Evolutionary conservation across 2,113 vertebrate genomes (phyloP).

Genomic region (Pleuronectes platessa): DNA sequence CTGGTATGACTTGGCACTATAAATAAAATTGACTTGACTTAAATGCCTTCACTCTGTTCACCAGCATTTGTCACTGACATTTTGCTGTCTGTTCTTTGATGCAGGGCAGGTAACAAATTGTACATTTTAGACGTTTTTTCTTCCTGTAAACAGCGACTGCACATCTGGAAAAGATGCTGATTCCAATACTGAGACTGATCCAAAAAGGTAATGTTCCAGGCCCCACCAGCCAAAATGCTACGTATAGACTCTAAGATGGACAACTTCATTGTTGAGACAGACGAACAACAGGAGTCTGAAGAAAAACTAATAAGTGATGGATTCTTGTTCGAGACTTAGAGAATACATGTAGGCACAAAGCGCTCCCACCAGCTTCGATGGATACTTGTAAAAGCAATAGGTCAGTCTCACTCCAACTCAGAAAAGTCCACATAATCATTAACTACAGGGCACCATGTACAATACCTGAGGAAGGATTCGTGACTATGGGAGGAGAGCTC

Average conservation of each 20-base stretch:
- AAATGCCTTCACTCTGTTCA: neutral
- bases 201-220: neutral
- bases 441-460: constrained; percentile 12
- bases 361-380: constrained; percentile 27
- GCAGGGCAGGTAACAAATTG: neutral
- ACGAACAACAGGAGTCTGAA: neutral
- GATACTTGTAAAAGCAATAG: constrained; percentile 28
- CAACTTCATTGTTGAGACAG: constrained; percentile 1
- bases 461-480: constrained; percentile 31
- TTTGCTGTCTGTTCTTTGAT: neutral
- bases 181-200: too few relatives aligned
- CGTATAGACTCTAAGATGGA: too few relatives aligned
- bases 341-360: constrained; percentile 5
- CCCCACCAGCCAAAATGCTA: too few relatives aligned
- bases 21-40: constrained; percentile 1
- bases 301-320: constrained; percentile 6
- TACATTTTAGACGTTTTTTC: too few relatives aligned
- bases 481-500: constrained; percentile 34
- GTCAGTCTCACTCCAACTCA: constrained; percentile 30
- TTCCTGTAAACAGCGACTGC: too few relatives aligned
- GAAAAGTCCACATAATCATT: constrained; percentile 35
- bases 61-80: neutral
- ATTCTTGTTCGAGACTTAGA: neutral
- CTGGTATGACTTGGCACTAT: neutral
- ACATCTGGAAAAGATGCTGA: too few relatives aligned